Evolutionary conservation across 2,888 invertebrate species (phyloP).

Genomic region (Hirudinaria manillensis): DNA sequence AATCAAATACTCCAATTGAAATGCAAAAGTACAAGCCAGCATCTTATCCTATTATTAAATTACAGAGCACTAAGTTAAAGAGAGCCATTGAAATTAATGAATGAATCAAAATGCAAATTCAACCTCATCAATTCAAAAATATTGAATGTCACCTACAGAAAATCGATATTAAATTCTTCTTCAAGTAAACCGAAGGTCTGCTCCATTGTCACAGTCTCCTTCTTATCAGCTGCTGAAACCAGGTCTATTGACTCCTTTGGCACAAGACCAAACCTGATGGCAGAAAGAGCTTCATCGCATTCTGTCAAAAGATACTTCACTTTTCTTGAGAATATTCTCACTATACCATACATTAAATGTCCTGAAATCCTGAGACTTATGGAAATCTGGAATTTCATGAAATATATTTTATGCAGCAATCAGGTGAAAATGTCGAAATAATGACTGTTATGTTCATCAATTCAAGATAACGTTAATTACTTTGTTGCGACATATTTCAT

Average conservation of each 20-base stretch:
- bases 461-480: background rate
- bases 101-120: background rate
- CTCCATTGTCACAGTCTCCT: slow-evolving; percentile 16
- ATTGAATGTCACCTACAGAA: background rate
- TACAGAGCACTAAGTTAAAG: too few relatives aligned
- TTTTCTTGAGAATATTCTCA: slow-evolving; percentile 17
- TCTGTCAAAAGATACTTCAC: slow-evolving; percentile 14
- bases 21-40: too few relatives aligned
- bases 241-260: background rate
- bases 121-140: background rate
- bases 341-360: slow-evolving; percentile 1
- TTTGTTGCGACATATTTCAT: background rate
- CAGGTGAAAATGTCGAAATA: too few relatives aligned
- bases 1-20: too few relatives aligned
- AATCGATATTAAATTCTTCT: background rate
- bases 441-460: background rate
- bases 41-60: too few relatives aligned
- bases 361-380: slow-evolving; percentile 12
- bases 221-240: background rate
- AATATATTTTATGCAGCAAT: too few relatives aligned
- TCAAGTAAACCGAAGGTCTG: background rate
- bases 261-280: background rate
- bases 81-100: too few relatives aligned
- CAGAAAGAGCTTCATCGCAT: slow-evolving; percentile 11
- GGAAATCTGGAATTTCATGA: background rate